Conservation (phyloP, 2,113 vertebrate species). For the Potamarius usumacintae region DNA sequence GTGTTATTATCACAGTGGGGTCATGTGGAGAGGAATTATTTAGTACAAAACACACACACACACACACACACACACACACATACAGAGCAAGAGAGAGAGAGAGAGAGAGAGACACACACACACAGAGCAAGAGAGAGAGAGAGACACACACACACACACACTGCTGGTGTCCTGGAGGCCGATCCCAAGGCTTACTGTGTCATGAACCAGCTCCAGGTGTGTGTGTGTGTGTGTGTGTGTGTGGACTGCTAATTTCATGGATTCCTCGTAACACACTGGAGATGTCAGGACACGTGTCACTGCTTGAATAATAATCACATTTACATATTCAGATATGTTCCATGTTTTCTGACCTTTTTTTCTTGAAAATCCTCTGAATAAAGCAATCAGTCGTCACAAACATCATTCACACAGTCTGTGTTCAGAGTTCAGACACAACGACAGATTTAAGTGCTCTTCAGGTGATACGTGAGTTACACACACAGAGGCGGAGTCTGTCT, state of each 20-base stretch:
- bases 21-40: constrained; percentile 2
- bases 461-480: neutral
- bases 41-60: neutral
- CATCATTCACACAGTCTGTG: neutral
- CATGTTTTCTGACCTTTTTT: neutral
- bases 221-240: neutral
- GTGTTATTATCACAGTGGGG: constrained; percentile 27
- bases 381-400: neutral
- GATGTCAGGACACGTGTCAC: neutral
- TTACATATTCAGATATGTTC: neutral
- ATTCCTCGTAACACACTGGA: neutral
- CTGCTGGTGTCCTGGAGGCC: neutral
- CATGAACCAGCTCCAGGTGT: constrained; percentile 3
- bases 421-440: neutral
- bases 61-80: constrained; percentile 21
- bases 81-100: neutral
- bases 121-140: neutral
- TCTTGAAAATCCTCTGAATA: neutral
- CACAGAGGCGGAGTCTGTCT: neutral
- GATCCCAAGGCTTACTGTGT: neutral
- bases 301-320: neutral
- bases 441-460: neutral
- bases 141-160: constrained; percentile 15
- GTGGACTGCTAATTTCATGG: neutral
- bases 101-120: constrained; percentile 16